These are phyloP conservation scores for Seriola quinqueradiata DNA, from an alignment of 2,113 vertebrate genomes.

Conservation along the genomic window DNA sequence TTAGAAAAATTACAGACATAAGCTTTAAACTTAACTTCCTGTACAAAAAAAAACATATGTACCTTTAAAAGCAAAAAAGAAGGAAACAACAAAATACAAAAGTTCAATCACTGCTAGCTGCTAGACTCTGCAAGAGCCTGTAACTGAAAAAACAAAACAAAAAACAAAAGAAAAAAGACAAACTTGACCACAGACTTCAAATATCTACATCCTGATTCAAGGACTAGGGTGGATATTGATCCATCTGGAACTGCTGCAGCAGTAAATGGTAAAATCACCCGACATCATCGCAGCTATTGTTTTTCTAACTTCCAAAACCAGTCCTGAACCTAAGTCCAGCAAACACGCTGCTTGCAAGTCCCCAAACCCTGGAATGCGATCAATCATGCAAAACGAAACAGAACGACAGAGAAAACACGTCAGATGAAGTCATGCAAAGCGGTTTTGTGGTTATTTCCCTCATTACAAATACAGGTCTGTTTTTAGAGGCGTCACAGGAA, in stretches of 20 bases:
- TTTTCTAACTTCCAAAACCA: constrained; percentile 39
- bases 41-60: constrained; percentile 80
- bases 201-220: constrained; percentile 77
- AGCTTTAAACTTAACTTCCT: constrained; percentile 72
- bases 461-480: constrained; percentile 71
- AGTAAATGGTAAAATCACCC: constrained; percentile 53
- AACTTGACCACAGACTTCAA: constrained; percentile 65
- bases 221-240: constrained; percentile 54
- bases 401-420: constrained; percentile 68
- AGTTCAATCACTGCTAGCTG: constrained; percentile 64
- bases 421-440: constrained; percentile 74
- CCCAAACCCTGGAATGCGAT: constrained; percentile 66
- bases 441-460: constrained; percentile 66
- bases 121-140: constrained; percentile 39
- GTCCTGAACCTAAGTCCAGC: constrained; percentile 30
- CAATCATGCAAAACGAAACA: constrained; percentile 72
- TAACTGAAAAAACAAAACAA: constrained; percentile 32
- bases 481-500: constrained; percentile 73
- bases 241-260: constrained; percentile 45
- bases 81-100: background rate
- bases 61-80: constrained; percentile 52
- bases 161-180: constrained; percentile 38
- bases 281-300: constrained; percentile 39
- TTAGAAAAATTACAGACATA: constrained; percentile 76
- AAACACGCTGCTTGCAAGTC: background rate